Conservation (phyloP, 2,797 vertebrate genomes). For the Natrix natrix region DNA sequence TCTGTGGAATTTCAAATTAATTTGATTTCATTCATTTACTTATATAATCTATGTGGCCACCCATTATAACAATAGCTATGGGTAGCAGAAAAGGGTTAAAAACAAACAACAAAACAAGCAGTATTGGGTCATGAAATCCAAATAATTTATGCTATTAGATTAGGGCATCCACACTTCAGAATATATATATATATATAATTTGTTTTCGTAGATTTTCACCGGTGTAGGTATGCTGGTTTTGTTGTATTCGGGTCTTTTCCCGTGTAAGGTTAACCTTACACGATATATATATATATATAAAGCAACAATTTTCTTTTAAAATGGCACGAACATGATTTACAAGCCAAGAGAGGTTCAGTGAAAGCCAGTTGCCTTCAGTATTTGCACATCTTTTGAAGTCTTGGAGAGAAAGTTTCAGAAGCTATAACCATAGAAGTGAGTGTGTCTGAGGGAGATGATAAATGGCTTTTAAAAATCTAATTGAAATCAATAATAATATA, state of each 20-base stretch:
- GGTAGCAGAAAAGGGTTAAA: not conserved
- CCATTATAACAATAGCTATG: not conserved
- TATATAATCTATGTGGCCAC: not conserved
- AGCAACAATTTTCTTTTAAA: slow-evolving; percentile 49
- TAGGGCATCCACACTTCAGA: not conserved
- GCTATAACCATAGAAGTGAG: not conserved
- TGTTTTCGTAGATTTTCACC: too few species aligned
- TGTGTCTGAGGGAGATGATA: slow-evolving; percentile 2
- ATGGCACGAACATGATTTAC: slow-evolving; percentile 30
- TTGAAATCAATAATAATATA: not conserved
- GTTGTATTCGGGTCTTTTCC: too few species aligned
- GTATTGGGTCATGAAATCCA: not conserved
- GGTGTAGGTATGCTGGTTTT: too few species aligned
- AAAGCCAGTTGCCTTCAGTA: slow-evolving; percentile 38
- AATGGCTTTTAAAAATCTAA: not conserved
- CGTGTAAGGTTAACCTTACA: too few species aligned
- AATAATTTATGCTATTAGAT: not conserved
- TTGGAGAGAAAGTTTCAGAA: slow-evolving; percentile 6
- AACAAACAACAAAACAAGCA: not conserved
- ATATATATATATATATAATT: too few species aligned
- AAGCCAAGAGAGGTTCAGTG: slow-evolving; percentile 36
- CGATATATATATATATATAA: too few species aligned
- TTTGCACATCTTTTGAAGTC: not conserved
- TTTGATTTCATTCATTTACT: not conserved
- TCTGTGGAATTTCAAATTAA: not conserved